Base-by-base conservation (phyloP, 2,113 vertebrate species). In the Lates calcarifer region DNA sequence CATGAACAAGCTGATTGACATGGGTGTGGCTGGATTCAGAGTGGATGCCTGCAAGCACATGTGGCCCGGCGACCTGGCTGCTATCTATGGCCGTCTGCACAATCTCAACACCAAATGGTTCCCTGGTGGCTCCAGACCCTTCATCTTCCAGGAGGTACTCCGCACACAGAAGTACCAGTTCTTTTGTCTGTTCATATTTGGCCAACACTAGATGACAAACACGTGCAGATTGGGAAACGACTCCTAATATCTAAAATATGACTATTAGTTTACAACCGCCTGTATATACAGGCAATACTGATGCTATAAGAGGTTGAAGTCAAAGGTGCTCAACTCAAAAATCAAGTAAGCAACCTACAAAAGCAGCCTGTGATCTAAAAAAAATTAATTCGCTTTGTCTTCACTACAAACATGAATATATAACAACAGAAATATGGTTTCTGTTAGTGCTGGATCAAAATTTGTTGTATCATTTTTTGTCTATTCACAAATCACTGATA, bases 131-230 rank as follows among this genome's bases (percentile, higher is more conserved):
- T 77, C 94, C 11, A 95, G 51, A 73, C 94, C 97, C 24, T 97
- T 99, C 84, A 94, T 98, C 91, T 97, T 82, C 88, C 98, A 99
- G 71, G 97, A 99, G 96, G 97, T 89, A 15, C n/a, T n/a, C n/a
- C n/a, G n/a, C n/a, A n/a, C 51, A 24, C 51, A 55, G 5, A 8
- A 7, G 18, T 43, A 43, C 14, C 18, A 8, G 9, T 49, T 49
- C 4, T 5, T 26, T 1, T 26, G 4, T 26, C 26, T 4, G 3
- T 22, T 20, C 5, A 55, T 55, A 55, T 55, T 13, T 53, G 11
- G 51, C 33, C 6, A 57, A 31, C 14, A 22, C 26, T 67, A 78
- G 35, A 73, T 62, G 68, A 61, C 55, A 63, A 62, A 57, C 49
- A 58, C 15, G 45, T 11, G 15, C 43, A 66, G 14, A 29, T 29